These are phyloP conservation scores for Rhinella marina DNA, from an alignment of 2,797 vertebrate genomes.

Conservation along the genomic window DNA sequence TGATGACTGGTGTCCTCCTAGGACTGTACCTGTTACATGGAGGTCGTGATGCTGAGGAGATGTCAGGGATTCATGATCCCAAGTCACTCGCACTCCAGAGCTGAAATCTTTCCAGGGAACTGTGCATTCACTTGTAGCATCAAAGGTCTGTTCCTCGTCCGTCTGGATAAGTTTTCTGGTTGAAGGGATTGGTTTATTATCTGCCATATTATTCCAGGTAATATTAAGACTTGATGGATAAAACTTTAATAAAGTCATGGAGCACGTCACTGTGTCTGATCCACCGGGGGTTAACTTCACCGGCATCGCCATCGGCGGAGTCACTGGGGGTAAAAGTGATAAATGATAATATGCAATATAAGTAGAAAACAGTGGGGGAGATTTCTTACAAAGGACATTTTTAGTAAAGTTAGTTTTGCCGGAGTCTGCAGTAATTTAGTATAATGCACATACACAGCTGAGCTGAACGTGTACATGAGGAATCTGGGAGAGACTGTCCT, in stretches of 20 bases:
- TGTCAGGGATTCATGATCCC: conserved; percentile 26
- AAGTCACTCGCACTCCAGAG: conserved; percentile 7
- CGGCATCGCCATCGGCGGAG: neutral
- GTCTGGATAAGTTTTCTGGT: conserved; percentile 29
- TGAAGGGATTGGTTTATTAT: neutral
- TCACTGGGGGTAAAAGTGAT: neutral
- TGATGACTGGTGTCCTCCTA: neutral
- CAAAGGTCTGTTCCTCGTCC: conserved; percentile 11
- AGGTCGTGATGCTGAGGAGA: neutral
- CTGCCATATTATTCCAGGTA: neutral
- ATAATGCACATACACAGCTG: no score
- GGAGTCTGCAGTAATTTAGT: no score
- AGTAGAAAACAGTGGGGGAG: no score
- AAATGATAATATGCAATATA: neutral
- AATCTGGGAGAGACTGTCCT: no score
- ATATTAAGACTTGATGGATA: conserved; percentile 4
- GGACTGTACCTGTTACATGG: neutral
- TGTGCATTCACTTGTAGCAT: conserved; percentile 30
- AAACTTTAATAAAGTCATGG: neutral
- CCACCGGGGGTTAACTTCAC: neutral
- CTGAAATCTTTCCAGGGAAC: conserved; percentile 4
- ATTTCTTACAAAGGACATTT: no score
- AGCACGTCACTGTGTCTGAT: neutral
- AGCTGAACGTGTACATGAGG: no score
- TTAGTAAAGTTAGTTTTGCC: no score